These are phyloP conservation scores for Napeogenes inachia DNA, from an alignment of 2,888 invertebrate species.

Conservation along the genomic window DNA sequence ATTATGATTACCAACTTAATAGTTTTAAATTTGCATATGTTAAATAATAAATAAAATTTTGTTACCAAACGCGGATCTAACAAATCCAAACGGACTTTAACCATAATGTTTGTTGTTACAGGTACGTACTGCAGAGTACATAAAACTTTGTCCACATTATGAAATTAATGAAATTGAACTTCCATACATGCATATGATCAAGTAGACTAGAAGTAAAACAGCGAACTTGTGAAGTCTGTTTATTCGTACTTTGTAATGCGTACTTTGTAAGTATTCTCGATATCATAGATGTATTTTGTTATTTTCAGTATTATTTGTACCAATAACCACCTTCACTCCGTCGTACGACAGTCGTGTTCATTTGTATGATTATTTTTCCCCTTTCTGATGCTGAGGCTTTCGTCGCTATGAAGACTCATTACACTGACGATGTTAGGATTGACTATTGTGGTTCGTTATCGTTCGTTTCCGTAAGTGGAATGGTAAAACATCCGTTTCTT, in stretches of 20 bases:
- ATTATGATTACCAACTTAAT: neutral
- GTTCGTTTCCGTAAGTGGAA: no score
- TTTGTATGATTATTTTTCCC: no score
- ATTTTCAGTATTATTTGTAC: conserved; percentile 45
- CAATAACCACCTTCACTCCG: conserved; percentile 75
- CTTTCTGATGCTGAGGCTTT: no score
- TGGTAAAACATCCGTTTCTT: no score
- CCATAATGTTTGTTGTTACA: conserved; percentile 61
- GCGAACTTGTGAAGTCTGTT: no score
- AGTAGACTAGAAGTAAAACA: conserved; percentile 43
- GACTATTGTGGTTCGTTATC: no score
- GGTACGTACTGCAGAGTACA: conserved; percentile 59
- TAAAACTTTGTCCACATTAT: no score
- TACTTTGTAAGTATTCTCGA: conserved; percentile 68
- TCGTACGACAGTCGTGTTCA: conserved; percentile 43
- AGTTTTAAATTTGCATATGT: neutral
- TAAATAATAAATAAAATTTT: neutral
- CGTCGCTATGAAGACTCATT: no score
- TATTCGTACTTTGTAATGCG: conserved; percentile 47
- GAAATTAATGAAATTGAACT: conserved; percentile 59
- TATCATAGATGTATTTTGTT: conserved; percentile 70
- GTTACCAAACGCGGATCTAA: conserved; percentile 28
- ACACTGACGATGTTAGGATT: no score
- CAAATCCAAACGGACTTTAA: conserved; percentile 41
- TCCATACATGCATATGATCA: conserved; percentile 60